These are phyloP conservation scores for Anisognathus igniventris DNA, from an alignment of 2,797 vertebrate species.

Conservation along the genomic window DNA sequence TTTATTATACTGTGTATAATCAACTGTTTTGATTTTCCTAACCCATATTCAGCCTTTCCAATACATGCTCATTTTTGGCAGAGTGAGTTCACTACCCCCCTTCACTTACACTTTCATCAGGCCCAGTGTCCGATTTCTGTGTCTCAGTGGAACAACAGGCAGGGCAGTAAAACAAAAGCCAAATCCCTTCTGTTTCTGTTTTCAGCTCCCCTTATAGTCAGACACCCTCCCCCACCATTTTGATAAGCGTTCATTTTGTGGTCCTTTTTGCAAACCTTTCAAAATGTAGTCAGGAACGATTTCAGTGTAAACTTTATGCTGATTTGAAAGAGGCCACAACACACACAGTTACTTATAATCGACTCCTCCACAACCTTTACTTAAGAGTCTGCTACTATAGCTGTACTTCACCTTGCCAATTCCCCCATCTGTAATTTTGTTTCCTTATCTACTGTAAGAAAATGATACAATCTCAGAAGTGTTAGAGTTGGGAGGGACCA, in stretches of 20 bases:
- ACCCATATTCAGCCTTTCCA: neutral
- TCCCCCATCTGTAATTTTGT: neutral
- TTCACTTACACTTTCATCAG: neutral
- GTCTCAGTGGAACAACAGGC: neutral
- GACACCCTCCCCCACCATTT: neutral
- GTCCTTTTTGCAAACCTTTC: neutral
- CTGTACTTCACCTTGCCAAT: neutral
- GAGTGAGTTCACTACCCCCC: neutral
- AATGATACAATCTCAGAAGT: neutral
- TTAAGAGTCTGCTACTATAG: neutral
- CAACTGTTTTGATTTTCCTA: neutral
- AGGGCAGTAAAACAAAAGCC: neutral
- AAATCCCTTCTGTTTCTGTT: neutral
- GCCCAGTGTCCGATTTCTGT: neutral
- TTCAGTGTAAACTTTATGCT: neutral
- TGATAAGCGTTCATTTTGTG: neutral
- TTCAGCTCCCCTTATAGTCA: neutral
- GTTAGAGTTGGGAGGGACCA: neutral
- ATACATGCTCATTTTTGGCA: neutral
- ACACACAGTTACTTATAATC: rapidly evolving
- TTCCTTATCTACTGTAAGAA: neutral
- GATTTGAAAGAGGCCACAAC: neutral
- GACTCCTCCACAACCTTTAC: neutral
- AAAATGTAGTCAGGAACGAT: neutral
- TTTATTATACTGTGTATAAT: too few relatives aligned